Conservation (phyloP, 2,888 invertebrate genomes). For the Diarsia rubi region DNA sequence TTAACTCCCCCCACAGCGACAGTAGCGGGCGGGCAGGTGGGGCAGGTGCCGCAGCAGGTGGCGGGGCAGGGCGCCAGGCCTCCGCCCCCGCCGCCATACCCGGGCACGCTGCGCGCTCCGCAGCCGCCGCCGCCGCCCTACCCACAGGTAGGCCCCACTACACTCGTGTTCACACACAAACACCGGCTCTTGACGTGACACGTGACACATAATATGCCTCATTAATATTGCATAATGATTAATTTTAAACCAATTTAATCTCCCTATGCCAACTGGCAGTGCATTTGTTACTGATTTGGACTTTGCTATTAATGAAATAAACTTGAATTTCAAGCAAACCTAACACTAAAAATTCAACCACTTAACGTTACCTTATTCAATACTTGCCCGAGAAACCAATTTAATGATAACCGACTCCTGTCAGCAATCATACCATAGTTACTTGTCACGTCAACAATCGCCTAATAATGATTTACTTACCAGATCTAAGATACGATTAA, state of each 20-base stretch:
- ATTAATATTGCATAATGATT: conserved; percentile 8
- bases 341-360: neutral
- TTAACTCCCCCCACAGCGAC: conserved; percentile 16
- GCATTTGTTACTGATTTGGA: neutral
- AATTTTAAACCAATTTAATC: neutral
- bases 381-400: neutral
- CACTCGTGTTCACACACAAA: conserved; percentile 21
- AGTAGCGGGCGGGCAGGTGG: conserved; percentile 69
- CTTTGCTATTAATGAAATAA: neutral
- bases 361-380: neutral
- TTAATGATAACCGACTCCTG: neutral
- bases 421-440: neutral
- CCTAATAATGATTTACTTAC: conserved; percentile 18
- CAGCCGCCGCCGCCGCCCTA: conserved; percentile 92
- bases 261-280: neutral
- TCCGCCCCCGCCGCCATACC: conserved; percentile 94
- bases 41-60: neutral
- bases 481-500: conserved; percentile 31
- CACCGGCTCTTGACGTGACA: conserved; percentile 50
- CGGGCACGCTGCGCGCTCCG: conserved; percentile 93
- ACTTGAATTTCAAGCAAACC: neutral
- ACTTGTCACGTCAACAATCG: conserved; percentile 57
- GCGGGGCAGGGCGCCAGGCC: conserved; percentile 84
- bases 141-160: conserved; percentile 81
- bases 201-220: conserved; percentile 38